Conservation (phyloP, 2,888 invertebrate species). For the Polydrusus tereticollis region DNA sequence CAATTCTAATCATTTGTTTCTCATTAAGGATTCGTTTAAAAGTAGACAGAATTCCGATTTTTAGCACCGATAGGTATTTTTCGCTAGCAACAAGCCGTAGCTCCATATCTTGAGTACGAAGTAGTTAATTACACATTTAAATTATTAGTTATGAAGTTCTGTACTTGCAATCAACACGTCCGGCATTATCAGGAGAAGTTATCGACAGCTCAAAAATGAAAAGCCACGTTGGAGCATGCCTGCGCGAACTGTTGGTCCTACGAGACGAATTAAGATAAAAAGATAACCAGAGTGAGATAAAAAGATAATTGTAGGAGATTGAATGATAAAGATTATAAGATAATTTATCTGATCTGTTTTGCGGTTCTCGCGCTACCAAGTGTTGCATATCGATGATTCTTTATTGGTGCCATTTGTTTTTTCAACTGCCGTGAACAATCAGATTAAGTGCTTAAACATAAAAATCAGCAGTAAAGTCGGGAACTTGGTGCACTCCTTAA, state of each 20-base stretch:
- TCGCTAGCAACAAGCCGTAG: constrained; percentile 19
- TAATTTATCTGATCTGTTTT: constrained; percentile 43
- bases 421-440: too few relatives aligned
- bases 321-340: constrained; percentile 44
- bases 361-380: constrained; percentile 37
- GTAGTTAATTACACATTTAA: constrained; percentile 46
- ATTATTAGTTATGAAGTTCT: constrained; percentile 44
- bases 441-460: too few relatives aligned
- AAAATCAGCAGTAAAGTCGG: too few relatives aligned
- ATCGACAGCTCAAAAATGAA: constrained; percentile 47
- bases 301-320: constrained; percentile 38
- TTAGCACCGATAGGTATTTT: neutral
- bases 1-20: too few relatives aligned
- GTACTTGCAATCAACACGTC: constrained; percentile 47
- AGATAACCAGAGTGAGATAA: constrained; percentile 39
- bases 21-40: too few relatives aligned
- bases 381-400: constrained; percentile 36
- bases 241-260: constrained; percentile 42
- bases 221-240: constrained; percentile 27
- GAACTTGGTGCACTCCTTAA: too few relatives aligned
- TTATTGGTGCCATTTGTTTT: constrained; percentile 21
- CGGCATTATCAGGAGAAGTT: constrained; percentile 40
- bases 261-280: constrained; percentile 44
- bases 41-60: too few relatives aligned
- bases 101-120: constrained; percentile 15